Evolutionary conservation across 2,113 vertebrate species (phyloP), one percentile per base, ranked within the genome.

Genomic region (Stomatorhinus ivindoensis): DNA sequence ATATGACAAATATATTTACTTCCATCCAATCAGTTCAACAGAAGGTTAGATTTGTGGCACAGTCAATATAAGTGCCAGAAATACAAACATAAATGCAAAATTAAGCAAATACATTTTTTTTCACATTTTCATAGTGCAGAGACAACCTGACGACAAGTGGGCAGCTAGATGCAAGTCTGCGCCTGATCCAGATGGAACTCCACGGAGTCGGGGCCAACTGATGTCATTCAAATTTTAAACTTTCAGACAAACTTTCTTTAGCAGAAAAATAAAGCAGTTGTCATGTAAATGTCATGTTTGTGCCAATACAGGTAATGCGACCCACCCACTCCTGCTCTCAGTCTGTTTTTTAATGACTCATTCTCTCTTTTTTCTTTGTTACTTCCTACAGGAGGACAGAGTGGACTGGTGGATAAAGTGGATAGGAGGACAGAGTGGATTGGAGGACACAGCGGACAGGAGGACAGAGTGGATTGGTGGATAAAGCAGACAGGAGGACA

Each of bases 401-500:
- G n/a, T 51, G 93, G 94, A 93, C 92, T 90, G 50, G 51, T 4
- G 50, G 15, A 51, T 4, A 4, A 4, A 51, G 15, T 0, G 15
- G 50, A 53, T 8, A 53, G 50, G 15, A 51, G 13, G 15, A 51
- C 3, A 17, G 3, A 51, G 0, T 1, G 15, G 50, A 51, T 0
- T 15, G 3, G 50, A 51, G 13, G 13, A 51, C 3, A 15, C 3
- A 50, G 48, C 3, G 48, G 2, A 50, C 3, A 13, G 3, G 11
- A 13, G 48, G 10, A 50, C 0, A 51, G 0, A 47, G 1, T 1
- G 7, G 46, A 8, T 5, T n/a, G n/a, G n/a, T n/a, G n/a, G n/a
- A n/a, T n/a, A n/a, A n/a, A 50, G 48, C 2, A 11, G 11, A 50
- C 2, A 50, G 3, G 50, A 51, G 50, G 3, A 51, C 13, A 15